phyloP scores from a whole-genome alignment of 2,888 invertebrate species.

The Crocallis elinguaria region DNA sequence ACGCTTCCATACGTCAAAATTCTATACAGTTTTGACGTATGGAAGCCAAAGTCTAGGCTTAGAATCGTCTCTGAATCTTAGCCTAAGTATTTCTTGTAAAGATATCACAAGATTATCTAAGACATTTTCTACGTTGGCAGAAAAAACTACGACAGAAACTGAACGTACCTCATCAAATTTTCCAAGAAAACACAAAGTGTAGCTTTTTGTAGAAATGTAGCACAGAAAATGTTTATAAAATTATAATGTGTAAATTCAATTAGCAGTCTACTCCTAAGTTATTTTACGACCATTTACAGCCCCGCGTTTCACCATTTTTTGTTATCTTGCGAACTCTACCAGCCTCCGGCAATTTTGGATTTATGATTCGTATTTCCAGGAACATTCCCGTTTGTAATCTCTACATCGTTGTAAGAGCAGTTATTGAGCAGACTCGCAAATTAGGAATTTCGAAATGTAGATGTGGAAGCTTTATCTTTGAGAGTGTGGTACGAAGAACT shows the following conservation, averaged over 20 bases:
- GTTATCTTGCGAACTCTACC: conserved; percentile 27
- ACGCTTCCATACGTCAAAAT: no score
- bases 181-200: background rate
- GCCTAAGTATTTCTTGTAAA: no score
- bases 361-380: conserved; percentile 29
- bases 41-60: no score
- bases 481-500: background rate
- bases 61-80: no score
- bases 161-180: no score
- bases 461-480: conserved; percentile 4
- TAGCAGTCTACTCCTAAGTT: conserved; percentile 2
- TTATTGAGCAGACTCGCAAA: conserved; percentile 12
- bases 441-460: conserved; percentile 7
- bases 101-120: no score
- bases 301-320: conserved; percentile 11
- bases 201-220: background rate
- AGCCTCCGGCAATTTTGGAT: conserved; percentile 26
- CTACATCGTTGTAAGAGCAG: conserved; percentile 19
- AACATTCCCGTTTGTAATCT: conserved; percentile 22
- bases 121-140: no score
- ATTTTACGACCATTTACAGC: conserved; percentile 1
- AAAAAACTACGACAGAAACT: no score
- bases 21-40: no score
- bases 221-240: conserved; percentile 1
- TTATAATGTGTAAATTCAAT: conserved; percentile 9